Evolutionary conservation across 2,888 invertebrate genomes (phyloP).

Genomic region (Lutraria lutraria): DNA sequence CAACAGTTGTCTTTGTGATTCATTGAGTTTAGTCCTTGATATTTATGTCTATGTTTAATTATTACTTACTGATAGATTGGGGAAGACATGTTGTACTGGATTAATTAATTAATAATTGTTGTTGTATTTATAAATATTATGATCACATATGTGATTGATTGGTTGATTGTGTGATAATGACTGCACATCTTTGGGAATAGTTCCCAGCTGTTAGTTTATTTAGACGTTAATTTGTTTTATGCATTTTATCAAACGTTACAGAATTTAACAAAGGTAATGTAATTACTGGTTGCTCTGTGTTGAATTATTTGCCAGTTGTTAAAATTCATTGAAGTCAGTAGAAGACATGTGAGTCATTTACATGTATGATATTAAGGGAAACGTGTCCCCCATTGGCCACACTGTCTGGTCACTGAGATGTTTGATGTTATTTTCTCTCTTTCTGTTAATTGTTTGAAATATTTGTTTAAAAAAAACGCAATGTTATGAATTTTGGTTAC

Average conservation of each 20-base stretch:
- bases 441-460: too few relatives aligned
- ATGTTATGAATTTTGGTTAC: too few relatives aligned
- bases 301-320: constrained; percentile 5
- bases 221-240: neutral
- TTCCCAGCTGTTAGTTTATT: neutral
- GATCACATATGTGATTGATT: neutral
- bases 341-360: too few relatives aligned
- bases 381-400: too few relatives aligned
- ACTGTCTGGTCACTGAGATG: too few relatives aligned
- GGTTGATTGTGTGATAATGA: neutral
- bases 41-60: neutral
- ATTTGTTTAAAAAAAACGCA: too few relatives aligned
- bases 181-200: neutral
- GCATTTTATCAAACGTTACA: neutral
- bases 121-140: neutral
- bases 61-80: neutral
- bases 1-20: neutral
- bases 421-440: too few relatives aligned
- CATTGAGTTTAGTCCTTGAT: neutral
- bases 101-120: neutral
- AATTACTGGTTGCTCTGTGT: neutral
- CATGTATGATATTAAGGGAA: too few relatives aligned
- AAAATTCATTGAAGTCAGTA: neutral
- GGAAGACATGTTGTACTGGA: neutral
- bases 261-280: neutral